phyloP scores from a whole-genome alignment of 2,797 vertebrate genomes.

The Eupleurogrammus muticus region DNA sequence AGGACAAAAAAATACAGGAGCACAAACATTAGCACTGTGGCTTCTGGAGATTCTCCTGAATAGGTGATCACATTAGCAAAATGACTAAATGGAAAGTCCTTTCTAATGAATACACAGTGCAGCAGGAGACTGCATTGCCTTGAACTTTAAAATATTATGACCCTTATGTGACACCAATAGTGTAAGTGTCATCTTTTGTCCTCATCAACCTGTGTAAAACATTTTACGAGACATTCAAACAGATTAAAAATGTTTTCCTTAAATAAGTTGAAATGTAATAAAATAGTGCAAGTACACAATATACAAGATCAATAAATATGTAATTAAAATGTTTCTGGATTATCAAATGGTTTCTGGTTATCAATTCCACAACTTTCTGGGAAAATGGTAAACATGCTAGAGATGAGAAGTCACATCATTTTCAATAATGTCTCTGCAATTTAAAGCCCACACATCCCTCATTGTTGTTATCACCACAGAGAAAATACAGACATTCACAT shows the following conservation, averaged over 20 bases:
- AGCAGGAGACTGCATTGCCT: slow-evolving; percentile 8
- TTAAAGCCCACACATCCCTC: slow-evolving; percentile 27
- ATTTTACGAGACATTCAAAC: slow-evolving; percentile 40
- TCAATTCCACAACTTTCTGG: slow-evolving; percentile 25
- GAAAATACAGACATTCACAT: slow-evolving; percentile 32
- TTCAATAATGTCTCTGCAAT: slow-evolving; percentile 28
- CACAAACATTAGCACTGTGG: slow-evolving; percentile 30
- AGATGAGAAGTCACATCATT: slow-evolving; percentile 9
- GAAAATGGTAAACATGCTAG: slow-evolving; percentile 12
- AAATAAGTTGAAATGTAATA: slow-evolving; percentile 50
- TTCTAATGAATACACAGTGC: slow-evolving; percentile 15
- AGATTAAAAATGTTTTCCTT: slow-evolving; percentile 35
- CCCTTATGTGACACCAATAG: no score
- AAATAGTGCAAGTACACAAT: slow-evolving; percentile 75
- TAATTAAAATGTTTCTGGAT: slow-evolving; percentile 45
- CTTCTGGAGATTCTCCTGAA: slow-evolving; percentile 22
- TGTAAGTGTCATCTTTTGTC: slow-evolving; percentile 3
- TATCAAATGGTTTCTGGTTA: slow-evolving; percentile 1
- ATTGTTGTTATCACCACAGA: not conserved
- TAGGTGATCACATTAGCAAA: slow-evolving; percentile 29
- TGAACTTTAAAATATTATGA: slow-evolving; percentile 19
- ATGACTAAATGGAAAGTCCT: slow-evolving; percentile 3
- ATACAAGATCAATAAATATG: slow-evolving; percentile 81
- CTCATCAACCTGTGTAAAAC: slow-evolving; percentile 9
- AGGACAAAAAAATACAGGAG: slow-evolving; percentile 29